Conservation (phyloP, 2,113 vertebrate genomes). For the Ciconia boyciana region DNA sequence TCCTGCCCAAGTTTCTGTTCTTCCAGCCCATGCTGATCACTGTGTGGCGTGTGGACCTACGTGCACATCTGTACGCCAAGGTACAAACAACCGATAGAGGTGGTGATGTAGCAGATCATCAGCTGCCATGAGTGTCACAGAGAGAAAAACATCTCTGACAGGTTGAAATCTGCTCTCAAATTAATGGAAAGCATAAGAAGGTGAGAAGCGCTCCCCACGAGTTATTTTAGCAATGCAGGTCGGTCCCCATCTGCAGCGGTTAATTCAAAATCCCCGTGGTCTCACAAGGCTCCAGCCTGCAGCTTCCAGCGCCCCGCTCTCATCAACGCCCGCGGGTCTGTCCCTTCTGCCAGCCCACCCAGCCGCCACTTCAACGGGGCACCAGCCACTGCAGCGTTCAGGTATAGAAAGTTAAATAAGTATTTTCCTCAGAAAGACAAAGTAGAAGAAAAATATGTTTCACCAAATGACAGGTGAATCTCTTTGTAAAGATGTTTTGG, state of each 20-base stretch:
- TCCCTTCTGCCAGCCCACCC: not conserved
- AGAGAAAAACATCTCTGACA: not conserved
- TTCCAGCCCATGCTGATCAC: not conserved
- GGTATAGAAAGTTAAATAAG: not conserved
- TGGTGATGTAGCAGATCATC: conserved; percentile 16
- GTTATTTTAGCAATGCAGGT: not conserved
- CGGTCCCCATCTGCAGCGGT: not conserved
- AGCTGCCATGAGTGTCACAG: not conserved
- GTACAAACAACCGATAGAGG: not conserved
- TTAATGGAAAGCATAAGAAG: not conserved
- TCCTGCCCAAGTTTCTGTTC: not conserved
- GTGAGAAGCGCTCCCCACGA: not conserved
- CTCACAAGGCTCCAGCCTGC: not conserved
- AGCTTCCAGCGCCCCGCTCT: not conserved
- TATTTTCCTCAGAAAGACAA: not conserved
- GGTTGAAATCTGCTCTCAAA: not conserved
- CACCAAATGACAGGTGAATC: not conserved
- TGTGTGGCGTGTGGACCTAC: not conserved
- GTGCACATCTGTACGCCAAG: not conserved
- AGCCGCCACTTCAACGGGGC: not conserved
- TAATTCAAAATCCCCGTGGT: not conserved
- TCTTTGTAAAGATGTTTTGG: not conserved
- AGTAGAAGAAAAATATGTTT: not conserved
- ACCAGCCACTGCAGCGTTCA: not conserved
- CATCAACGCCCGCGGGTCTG: not conserved